Conservation (phyloP, 2,888 invertebrate species). For the Magallana nippona region DNA sequence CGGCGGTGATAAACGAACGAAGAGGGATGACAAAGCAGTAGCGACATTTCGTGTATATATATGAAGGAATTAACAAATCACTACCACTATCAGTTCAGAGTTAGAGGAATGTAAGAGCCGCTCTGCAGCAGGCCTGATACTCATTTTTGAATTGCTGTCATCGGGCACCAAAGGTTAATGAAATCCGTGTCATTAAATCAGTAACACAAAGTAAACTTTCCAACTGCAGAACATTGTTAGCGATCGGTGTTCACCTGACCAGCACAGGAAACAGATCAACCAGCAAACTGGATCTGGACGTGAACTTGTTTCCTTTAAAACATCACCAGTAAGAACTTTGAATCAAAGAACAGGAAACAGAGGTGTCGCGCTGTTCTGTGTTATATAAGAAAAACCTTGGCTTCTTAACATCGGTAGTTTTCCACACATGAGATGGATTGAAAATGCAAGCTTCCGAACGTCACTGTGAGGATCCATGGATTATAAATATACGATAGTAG, state of each 20-base stretch:
- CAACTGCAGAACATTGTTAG: background rate
- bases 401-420: background rate
- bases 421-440: background rate
- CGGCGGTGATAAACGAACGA: slow-evolving; percentile 19
- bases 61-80: slow-evolving; percentile 29
- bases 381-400: slow-evolving; percentile 4
- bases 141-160: background rate
- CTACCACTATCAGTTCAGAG: background rate
- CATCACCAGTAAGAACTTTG: slow-evolving; percentile 7
- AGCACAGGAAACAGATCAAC: background rate
- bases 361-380: background rate
- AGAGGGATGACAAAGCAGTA: slow-evolving; percentile 18
- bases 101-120: background rate
- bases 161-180: slow-evolving; percentile 1
- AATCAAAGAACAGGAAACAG: slow-evolving; percentile 23
- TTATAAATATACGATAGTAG: slow-evolving; percentile 14
- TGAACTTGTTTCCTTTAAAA: slow-evolving; percentile 6
- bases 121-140: background rate
- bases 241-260: background rate
- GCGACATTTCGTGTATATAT: slow-evolving; percentile 5
- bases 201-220: slow-evolving; percentile 9
- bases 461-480: slow-evolving; percentile 3
- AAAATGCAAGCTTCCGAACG: background rate
- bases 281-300: background rate
- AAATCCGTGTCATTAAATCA: slow-evolving; percentile 13